These are phyloP conservation scores for Drosophila colorata DNA, from an alignment of 2,888 invertebrate species.

Conservation along the genomic window DNA sequence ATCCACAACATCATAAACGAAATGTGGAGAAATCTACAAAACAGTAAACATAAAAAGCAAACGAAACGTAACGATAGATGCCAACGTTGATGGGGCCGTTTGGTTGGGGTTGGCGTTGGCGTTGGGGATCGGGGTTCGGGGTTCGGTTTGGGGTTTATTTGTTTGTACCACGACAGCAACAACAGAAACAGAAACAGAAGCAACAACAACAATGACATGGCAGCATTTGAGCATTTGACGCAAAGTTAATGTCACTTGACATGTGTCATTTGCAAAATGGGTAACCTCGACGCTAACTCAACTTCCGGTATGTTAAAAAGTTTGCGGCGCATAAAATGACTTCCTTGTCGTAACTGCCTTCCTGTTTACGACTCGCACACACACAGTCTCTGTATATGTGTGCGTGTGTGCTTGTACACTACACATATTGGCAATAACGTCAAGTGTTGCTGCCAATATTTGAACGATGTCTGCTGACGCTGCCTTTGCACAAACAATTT, in stretches of 20 bases:
- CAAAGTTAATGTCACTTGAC: constrained; percentile 83
- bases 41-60: constrained; percentile 78
- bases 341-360: constrained; percentile 78
- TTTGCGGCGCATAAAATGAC: constrained; percentile 81
- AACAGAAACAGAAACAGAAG: constrained; percentile 23
- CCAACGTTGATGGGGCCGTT: constrained; percentile 52
- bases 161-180: constrained; percentile 68
- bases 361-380: constrained; percentile 72
- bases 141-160: constrained; percentile 64
- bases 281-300: constrained; percentile 79
- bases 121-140: constrained; percentile 7
- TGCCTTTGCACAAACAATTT: constrained; percentile 43
- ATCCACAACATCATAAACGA: constrained; percentile 62
- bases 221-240: constrained; percentile 74
- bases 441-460: constrained; percentile 79
- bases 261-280: constrained; percentile 83
- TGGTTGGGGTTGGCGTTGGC: constrained; percentile 23
- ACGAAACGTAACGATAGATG: constrained; percentile 79
- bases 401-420: constrained; percentile 30
- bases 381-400: constrained; percentile 9
- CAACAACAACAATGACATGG: constrained; percentile 30
- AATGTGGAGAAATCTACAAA: constrained; percentile 70
- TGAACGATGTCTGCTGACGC: constrained; percentile 64
- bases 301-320: constrained; percentile 81
- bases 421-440: constrained; percentile 78